Base-by-base conservation (phyloP, 2,797 vertebrate genomes). In the Eulemur coronatus region DNA sequence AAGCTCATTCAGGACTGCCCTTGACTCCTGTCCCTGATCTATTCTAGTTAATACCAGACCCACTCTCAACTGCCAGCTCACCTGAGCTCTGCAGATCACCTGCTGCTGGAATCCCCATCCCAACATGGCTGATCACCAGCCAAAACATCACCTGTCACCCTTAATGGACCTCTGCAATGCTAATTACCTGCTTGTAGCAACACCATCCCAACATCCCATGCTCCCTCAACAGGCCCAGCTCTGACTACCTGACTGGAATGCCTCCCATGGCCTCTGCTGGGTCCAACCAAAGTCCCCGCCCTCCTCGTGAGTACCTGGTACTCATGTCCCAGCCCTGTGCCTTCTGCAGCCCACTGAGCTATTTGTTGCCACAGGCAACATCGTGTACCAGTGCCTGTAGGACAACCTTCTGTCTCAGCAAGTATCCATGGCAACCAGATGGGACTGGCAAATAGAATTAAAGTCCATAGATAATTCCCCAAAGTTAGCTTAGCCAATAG, bases 401-500 rank as follows among this genome's bases (percentile, higher is more conserved):
- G 91, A 93, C 86, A 96, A 96, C 79, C 79, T 96, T 97, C 96
- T 96, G 95, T 82, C 93, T 93, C 86, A 63, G 80, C 65, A 96
- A 87, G 96, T 96, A 94, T 96, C 97, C 93, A 97, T 97, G 94
- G 96, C 86, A 97, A 98, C 97, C 93, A 96, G 84, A 97, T 84
- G 93, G 79, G 85, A 41, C 76, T 67, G 65, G 94, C 78, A 96
- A 96, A 96, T 59, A 93, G 96, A 96, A 97, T 89, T 93, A 87
- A 96, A 97, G 70, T 87, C 91, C 91, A 91, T 33, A 89, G 93
- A 70, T 96, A 96, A 96, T 97, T 97, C 96, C 94, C 84, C 89
- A 91, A 97, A 97, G 94, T 97, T 96, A 89, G 91, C 78, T 96
- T 96, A 96, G 91, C 93, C 93, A 93, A 95, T 35, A 93, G 93